These are phyloP conservation scores for Myotis davidii DNA, from an alignment of 2,113 vertebrate species.

Conservation along the genomic window DNA sequence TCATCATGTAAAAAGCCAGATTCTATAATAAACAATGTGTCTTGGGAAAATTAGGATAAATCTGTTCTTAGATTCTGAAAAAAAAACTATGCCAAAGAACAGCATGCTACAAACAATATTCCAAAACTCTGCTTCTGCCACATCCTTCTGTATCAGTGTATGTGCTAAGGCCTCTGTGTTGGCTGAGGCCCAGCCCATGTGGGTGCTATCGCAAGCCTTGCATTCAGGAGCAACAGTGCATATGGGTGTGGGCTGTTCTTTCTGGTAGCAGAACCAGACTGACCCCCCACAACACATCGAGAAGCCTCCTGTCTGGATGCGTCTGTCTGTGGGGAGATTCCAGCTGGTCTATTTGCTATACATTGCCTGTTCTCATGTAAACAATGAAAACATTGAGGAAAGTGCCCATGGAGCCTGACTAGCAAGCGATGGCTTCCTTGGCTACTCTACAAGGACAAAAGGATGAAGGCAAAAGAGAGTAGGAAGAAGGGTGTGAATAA, in stretches of 20 bases:
- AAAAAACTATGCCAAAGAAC: constrained; percentile 72
- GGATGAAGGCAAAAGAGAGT: neutral
- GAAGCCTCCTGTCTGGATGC: constrained; percentile 61
- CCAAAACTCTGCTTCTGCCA: constrained; percentile 55
- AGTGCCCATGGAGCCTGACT: constrained; percentile 58
- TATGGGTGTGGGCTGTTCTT: constrained; percentile 74
- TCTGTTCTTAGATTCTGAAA: constrained; percentile 67
- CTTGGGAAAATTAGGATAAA: constrained; percentile 65
- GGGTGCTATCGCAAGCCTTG: constrained; percentile 12
- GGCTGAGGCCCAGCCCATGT: constrained; percentile 56
- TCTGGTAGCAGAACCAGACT: constrained; percentile 62
- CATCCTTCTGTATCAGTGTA: constrained; percentile 60
- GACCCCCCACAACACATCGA: constrained; percentile 62
- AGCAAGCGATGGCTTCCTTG: constrained; percentile 52
- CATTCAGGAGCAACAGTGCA: constrained; percentile 58
- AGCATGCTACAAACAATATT: constrained; percentile 71
- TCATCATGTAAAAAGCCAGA: constrained; percentile 37
- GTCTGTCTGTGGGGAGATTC: constrained; percentile 66
- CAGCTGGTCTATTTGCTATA: constrained; percentile 79
- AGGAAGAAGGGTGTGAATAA: neutral
- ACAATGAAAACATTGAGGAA: constrained; percentile 69
- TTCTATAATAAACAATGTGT: constrained; percentile 60
- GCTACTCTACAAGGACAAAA: constrained; percentile 7
- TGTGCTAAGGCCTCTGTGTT: constrained; percentile 51
- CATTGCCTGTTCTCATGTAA: constrained; percentile 72